Evolutionary conservation across 2,113 vertebrate genomes (phyloP), one percentile per base, ranked within the genome.

Genomic region (Rafetus swinhoei): DNA sequence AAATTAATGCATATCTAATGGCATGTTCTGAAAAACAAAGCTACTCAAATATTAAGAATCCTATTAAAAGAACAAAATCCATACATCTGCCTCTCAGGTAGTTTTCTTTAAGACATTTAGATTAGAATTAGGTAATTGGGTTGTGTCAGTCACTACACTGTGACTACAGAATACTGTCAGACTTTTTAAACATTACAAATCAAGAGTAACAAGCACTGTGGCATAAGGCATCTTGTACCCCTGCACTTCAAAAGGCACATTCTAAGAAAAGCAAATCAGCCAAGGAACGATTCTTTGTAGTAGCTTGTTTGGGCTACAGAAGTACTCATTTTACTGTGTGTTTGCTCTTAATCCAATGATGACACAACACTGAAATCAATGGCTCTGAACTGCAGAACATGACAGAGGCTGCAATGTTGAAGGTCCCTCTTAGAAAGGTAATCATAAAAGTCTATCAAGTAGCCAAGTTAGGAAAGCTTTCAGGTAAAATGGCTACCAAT

Each of bases 301-400:
- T 0, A 76, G 77, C 69, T 77, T 57, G 77, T 32, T 13, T 16
- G 12, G 16, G 80, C 92, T 85, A 77, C 22, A 83, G 76, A 90
- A 95, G 59, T 32, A 62, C 56, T 81, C 53, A 35, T 2, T 88
- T 80, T 86, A 5, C 18, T 22, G 80, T 89, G 89, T 55, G 74
- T 35, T 82, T 92, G 35, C 35, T 56, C 82, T 92, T 88, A 82
- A 88, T 45, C 45, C 45, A 95, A 81, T 22, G 60, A 81, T 80
- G 72, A 90, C 24, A 82, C 81, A 62, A 87, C 76, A 89, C 54
- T 77, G 57, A 93, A 95, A 79, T 54, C 83, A 85, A 86, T 45
- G 74, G 50, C 16, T 32, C 55, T 19, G 5, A 81, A 18, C 9
- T 88, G 52, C 81, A 57, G 90, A 76, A 83, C 65, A 85, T 6